phyloP scores from a whole-genome alignment of 2,888 invertebrate genomes.

The Meliscaeva auricollis region DNA sequence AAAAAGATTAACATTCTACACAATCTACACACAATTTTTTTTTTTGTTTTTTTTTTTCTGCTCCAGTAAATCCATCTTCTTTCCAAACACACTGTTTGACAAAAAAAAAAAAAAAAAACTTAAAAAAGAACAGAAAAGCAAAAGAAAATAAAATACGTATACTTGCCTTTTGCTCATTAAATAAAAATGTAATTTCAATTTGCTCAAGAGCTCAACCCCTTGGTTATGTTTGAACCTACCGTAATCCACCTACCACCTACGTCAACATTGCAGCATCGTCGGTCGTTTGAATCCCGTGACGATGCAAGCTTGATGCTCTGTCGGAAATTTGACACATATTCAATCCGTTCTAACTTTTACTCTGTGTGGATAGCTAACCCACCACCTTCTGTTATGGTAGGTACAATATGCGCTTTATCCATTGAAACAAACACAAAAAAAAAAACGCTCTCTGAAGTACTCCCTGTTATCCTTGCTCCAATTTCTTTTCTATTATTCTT shows the following conservation, averaged over 20 bases:
- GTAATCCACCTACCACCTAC: neutral
- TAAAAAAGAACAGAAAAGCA: neutral
- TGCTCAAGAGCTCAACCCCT: constrained; percentile 17
- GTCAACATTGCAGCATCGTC: neutral
- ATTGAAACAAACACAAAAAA: constrained; percentile 42
- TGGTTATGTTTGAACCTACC: neutral
- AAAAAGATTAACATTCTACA: constrained; percentile 4
- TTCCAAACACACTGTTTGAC: neutral
- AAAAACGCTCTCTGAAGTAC: constrained; percentile 45
- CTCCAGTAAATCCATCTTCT: neutral
- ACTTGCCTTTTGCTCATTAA: constrained; percentile 38
- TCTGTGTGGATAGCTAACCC: constrained; percentile 1
- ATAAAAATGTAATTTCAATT: constrained; percentile 40
- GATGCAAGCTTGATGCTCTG: neutral
- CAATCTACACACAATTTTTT: neutral
- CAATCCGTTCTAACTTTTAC: constrained; percentile 35
- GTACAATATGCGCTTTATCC: constrained; percentile 10
- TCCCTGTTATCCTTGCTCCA: constrained; percentile 69
- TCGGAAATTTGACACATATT: constrained; percentile 61
- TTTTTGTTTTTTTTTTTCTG: neutral
- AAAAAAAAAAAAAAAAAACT: neutral
- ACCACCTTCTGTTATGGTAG: neutral
- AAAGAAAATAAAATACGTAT: neutral
- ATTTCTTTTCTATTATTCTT: constrained; percentile 52
- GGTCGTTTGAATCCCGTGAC: constrained; percentile 24